Evolutionary conservation across 1,140 invertebrate species (phyloP), one percentile per base, ranked within the genome.

Genomic region (Hyles euphorbiae): DNA sequence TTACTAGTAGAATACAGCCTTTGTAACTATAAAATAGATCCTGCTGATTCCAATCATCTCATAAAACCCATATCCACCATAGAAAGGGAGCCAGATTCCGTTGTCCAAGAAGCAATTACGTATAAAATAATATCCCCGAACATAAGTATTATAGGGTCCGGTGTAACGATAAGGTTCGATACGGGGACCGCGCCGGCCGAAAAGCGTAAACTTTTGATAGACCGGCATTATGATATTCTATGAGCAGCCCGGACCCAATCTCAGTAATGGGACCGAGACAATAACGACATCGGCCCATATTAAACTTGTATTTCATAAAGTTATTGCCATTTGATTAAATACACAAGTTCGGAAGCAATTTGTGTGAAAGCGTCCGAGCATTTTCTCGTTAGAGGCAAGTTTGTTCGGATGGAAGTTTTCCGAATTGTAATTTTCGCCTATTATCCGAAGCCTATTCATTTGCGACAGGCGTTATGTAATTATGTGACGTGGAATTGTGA

Each of bases 201-300:
- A 22, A 40, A 5, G 36, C 52, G 49, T 60, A 60, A 60, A 60
- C 52, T 55, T 60, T 60, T 60, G 58, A 60, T 60, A 47, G 58
- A 12, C 51, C 33, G 58, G 47, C 58, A 53, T 60, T 60, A 60
- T 53, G 58, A 59, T 54, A 60, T 36, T 46, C 34, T 11, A 60
- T 60, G 58, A 54, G 44, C 58, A 40, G 11, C 8, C 57, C 45
- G n/a, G 46, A 12, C 12, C 52, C 58, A 60, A 60, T 60, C 52
- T 22, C 40, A 45, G 49, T 60, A 54, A 55, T 60, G 58, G 33
- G 34, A 22, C 58, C 5, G 8, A 40, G 36, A 44, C 52, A 60
- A 60, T 54, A 60, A 60, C 48, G 48, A 44, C 36, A 40, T 40
- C 36, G 36, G 36, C 36, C 8, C 22, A 22, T 22, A 22, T 22